Evolutionary conservation across 2,113 vertebrate species (phyloP).

Genomic region (Amphiprion percula): DNA sequence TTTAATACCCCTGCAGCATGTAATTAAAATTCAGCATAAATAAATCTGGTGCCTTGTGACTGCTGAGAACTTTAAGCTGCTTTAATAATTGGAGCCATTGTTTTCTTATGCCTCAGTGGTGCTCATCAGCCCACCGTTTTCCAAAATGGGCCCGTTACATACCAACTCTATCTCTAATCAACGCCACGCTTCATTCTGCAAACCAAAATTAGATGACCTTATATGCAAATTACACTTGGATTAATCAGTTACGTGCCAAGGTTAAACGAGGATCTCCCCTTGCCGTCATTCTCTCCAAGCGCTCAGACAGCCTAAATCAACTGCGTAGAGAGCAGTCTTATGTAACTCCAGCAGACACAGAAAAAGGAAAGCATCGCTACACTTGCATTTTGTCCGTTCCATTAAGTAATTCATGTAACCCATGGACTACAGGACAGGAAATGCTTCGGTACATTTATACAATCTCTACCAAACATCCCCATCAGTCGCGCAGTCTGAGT

Average conservation of each 20-base stretch:
- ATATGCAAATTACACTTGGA: conserved; percentile 70
- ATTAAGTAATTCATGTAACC: conserved; percentile 57
- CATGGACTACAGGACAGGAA: conserved; percentile 24
- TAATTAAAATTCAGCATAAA: conserved; percentile 63
- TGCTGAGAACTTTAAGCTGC: conserved; percentile 63
- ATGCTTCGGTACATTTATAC: conserved; percentile 41
- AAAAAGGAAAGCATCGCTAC: conserved; percentile 41
- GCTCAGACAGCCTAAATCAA: conserved; percentile 46
- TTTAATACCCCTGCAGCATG: conserved; percentile 27
- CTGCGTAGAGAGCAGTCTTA: conserved; percentile 50
- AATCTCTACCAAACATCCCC: conserved; percentile 44
- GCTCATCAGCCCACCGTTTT: conserved; percentile 34
- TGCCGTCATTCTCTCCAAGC: conserved; percentile 39
- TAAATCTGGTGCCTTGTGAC: conserved; percentile 43
- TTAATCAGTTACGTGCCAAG: conserved; percentile 70
- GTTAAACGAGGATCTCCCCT: conserved; percentile 72
- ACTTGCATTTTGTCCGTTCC: conserved; percentile 41
- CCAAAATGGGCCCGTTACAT: conserved; percentile 28
- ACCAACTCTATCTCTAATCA: conserved; percentile 57
- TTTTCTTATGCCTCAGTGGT: conserved; percentile 47
- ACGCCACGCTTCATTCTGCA: conserved; percentile 34
- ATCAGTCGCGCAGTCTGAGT: conserved; percentile 12
- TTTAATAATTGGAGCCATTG: conserved; percentile 56
- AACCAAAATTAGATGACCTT: conserved; percentile 74
- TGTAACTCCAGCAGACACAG: conserved; percentile 54